A percentile compares a stretch with the other conserved stretches of the same genome.
Evolutionary conservation across 1,140 invertebrate genomes (phyloP).

Genomic region (Stegodyphus dumicola): DNA sequence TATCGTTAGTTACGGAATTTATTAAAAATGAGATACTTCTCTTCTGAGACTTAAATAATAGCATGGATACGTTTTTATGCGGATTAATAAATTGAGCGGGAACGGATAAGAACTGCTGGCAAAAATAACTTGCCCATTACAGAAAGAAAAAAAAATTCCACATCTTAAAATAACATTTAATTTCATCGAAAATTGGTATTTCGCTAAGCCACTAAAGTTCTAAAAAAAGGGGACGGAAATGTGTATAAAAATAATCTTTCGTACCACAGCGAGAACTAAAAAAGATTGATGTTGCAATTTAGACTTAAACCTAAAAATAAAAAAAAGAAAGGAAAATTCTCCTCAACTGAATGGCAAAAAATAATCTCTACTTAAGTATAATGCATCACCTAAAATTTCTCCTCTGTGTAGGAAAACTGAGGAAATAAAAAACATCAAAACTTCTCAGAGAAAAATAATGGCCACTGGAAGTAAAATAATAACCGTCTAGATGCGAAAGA

Average conservation of each 20-base stretch:
- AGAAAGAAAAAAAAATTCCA: constrained; percentile 19
- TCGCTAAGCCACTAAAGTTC: constrained; percentile 29
- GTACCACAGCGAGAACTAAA: not conserved
- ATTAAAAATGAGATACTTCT: constrained; percentile 23
- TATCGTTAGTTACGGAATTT: constrained; percentile 25
- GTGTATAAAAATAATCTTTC: constrained; percentile 30
- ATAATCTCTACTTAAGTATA: constrained; percentile 57
- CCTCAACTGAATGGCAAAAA: constrained; percentile 41
- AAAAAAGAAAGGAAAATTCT: constrained; percentile 32
- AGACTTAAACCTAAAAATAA: constrained; percentile 41
- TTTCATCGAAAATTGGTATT: constrained; percentile 56
- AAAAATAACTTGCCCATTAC: constrained; percentile 18
- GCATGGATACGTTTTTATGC: no score
- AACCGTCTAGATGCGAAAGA: constrained; percentile 31
- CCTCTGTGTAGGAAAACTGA: constrained; percentile 8
- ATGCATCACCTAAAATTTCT: constrained; percentile 59
- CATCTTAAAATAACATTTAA: constrained; percentile 54
- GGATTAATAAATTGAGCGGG: constrained; percentile 36
- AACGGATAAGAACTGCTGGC: not conserved
- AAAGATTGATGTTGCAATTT: constrained; percentile 60
- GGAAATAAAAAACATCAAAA: constrained; percentile 3
- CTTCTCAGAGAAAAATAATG: constrained; percentile 41
- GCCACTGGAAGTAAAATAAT: constrained; percentile 58
- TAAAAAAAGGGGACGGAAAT: constrained; percentile 14
- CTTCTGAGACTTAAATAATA: not conserved